Base-by-base conservation (phyloP, 2,888 invertebrate genomes). In the Caradrina kadenii region DNA sequence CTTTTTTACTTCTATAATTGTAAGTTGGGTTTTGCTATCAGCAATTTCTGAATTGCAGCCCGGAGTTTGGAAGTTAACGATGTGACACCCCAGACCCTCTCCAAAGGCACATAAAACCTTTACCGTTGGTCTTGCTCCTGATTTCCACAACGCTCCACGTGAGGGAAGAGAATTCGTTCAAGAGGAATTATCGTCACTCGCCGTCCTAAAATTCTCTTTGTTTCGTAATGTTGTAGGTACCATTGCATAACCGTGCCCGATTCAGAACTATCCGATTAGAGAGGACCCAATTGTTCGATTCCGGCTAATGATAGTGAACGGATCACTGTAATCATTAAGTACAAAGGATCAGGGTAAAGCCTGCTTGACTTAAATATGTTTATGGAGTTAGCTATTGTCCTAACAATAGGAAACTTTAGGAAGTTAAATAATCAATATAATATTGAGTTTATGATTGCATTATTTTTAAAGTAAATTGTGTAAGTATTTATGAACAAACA, bases 181-280 rank as follows among this genome's bases (percentile, higher is more conserved):
- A 13, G 11, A 39, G 39, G 39, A 39, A 39, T 39, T 45, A 17
- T 19, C 0, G 7, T 42, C 22, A 49, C 10, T 39, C 48, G 8
- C 7, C 2, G 10, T 31, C 19, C 54, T 19, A 55, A 55, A 73
- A 53, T 67, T 49, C 49, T 49, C 22, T 19, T 45, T 35, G 21
- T 31, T 7, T 7, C 21, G 2, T 0, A 6, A 13, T 53, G 35
- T 53, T 10, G 19, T 2, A 45, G 17, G 6, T 45, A 15, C 19
- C 0, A 19, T 72, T 72, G 73, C 79, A 71, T 75, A 72, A 78
- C 49, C 49, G 42, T 15, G 17, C 1, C 15, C 11, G 15, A 22
- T 49, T 17, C 26, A 22, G 13, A 5, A 48, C 42, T 50, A 54
- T 63, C 59, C 49, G 35, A 76, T 73, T 73, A 68, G 22, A 15